Evolutionary conservation across 2,113 vertebrate genomes (phyloP).

Genomic region (Poeciliopsis occidentalis): DNA sequence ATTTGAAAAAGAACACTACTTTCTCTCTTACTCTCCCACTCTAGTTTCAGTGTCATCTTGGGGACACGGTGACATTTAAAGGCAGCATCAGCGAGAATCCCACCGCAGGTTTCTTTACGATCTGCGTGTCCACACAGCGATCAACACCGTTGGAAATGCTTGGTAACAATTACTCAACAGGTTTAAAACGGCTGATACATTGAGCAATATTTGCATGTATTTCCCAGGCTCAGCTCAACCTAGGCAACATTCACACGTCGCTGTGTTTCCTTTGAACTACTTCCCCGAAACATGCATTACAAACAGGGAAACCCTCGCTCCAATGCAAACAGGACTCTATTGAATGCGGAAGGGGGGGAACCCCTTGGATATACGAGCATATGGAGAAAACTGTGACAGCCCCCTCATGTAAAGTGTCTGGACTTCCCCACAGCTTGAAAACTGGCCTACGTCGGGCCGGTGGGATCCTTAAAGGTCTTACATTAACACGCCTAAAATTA

Average conservation of each 20-base stretch:
- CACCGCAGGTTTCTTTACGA: neutral
- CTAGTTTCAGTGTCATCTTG: slow-evolving; percentile 23
- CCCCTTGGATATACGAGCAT: slow-evolving; percentile 49
- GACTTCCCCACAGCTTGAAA: slow-evolving; percentile 60
- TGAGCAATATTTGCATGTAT: slow-evolving; percentile 64
- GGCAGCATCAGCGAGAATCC: neutral
- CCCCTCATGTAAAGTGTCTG: slow-evolving; percentile 67
- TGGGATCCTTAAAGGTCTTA: slow-evolving; percentile 8
- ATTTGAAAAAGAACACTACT: slow-evolving; percentile 5
- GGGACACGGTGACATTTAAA: slow-evolving; percentile 48
- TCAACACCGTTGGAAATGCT: slow-evolving; percentile 46
- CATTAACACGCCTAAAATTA: neutral
- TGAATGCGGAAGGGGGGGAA: slow-evolving; percentile 52
- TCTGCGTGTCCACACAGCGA: slow-evolving; percentile 51
- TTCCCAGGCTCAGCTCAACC: slow-evolving; percentile 44
- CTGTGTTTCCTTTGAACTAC: slow-evolving; percentile 50
- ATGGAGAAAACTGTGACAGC: slow-evolving; percentile 31
- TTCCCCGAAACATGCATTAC: slow-evolving; percentile 44
- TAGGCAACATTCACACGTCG: slow-evolving; percentile 11
- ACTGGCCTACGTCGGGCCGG: slow-evolving; percentile 16
- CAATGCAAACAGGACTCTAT: slow-evolving; percentile 28
- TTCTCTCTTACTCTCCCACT: slow-evolving; percentile 17
- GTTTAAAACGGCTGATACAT: slow-evolving; percentile 18
- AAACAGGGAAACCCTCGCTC: slow-evolving; percentile 50
- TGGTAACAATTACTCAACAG: slow-evolving; percentile 7